These are phyloP conservation scores for Littorina saxatilis DNA, from an alignment of 1,140 invertebrate species.

Conservation along the genomic window DNA sequence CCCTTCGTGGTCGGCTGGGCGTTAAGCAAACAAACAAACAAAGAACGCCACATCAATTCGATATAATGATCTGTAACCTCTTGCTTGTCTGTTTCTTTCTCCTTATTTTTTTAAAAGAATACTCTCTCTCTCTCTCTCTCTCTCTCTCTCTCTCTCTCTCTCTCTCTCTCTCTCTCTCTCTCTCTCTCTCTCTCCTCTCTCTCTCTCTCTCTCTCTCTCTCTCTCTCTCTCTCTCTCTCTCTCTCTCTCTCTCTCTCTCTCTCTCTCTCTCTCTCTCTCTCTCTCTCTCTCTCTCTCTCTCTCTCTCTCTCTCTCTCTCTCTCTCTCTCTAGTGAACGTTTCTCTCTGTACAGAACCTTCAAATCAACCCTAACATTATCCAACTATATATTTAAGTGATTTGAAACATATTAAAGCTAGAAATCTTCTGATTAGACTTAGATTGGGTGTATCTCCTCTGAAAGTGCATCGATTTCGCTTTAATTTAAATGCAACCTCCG, in stretches of 20 bases:
- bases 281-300: constrained; percentile 13
- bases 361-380: too few relatives aligned
- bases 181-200: constrained; percentile 1
- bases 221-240: constrained; percentile 19
- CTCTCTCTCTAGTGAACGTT: not conserved
- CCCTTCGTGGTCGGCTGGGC: too few relatives aligned
- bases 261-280: constrained; percentile 7
- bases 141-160: constrained; percentile 14
- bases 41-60: too few relatives aligned
- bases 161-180: constrained; percentile 14
- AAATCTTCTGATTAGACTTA: too few relatives aligned
- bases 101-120: too few relatives aligned
- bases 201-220: not conserved
- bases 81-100: too few relatives aligned
- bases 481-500: too few relatives aligned
- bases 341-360: not conserved
- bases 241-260: not conserved
- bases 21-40: too few relatives aligned
- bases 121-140: too few relatives aligned
- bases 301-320: not conserved
- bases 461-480: not conserved
- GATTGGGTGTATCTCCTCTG: not conserved
- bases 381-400: too few relatives aligned
- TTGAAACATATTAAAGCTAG: too few relatives aligned
- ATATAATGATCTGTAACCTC: too few relatives aligned